Percentiles rank a stretch among this genome's conserved stretches.
Conservation (phyloP, 1,140 invertebrate species). For the Phenacoccus solenopsis region DNA sequence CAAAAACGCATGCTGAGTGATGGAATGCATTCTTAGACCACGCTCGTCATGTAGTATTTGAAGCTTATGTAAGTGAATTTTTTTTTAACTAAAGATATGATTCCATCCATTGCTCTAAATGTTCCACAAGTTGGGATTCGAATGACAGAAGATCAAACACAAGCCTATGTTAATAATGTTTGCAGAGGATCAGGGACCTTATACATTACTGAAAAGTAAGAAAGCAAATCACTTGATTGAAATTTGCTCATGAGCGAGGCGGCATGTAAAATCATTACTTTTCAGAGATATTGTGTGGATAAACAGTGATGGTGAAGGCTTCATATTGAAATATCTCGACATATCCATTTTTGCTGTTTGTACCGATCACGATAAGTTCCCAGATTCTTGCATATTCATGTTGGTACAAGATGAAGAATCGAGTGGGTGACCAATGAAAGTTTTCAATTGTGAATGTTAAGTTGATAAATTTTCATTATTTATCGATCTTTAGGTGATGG, state of each 20-base stretch:
- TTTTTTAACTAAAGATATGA: too few relatives aligned
- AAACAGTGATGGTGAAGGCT: background rate
- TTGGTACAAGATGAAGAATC: background rate
- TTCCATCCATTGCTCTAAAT: background rate
- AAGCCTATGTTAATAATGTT: background rate
- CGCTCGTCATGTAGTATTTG: too few relatives aligned
- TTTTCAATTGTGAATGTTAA: background rate
- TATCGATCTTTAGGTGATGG: background rate
- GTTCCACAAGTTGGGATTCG: background rate
- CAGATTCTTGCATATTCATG: background rate
- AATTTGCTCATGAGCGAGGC: too few relatives aligned
- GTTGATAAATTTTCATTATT: background rate
- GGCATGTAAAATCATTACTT: background rate
- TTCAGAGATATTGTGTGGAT: background rate
- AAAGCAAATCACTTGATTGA: background rate
- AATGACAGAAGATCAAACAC: background rate
- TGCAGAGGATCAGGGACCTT: background rate
- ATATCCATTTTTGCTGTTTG: constrained; percentile 6
- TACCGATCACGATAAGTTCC: background rate
- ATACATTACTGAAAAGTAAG: background rate
- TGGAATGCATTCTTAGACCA: too few relatives aligned
- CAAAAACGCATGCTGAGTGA: too few relatives aligned
- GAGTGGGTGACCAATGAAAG: background rate
- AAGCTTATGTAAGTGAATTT: too few relatives aligned
- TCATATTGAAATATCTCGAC: background rate